Evolutionary conservation across 2,888 invertebrate species (phyloP).

Genomic region (Drosophila rellima): DNA sequence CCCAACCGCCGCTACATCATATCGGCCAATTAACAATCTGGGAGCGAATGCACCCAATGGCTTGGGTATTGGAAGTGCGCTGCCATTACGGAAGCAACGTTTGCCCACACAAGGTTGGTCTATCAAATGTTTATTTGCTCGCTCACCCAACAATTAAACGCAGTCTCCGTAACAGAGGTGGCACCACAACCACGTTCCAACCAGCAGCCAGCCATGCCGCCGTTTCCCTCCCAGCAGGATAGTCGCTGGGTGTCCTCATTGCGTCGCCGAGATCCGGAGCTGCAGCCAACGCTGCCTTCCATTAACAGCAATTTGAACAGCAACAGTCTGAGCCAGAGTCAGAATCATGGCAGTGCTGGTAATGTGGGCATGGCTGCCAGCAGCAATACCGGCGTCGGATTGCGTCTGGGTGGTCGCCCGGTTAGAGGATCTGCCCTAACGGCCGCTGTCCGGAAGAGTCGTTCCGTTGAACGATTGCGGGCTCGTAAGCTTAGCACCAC

Average conservation of each 20-base stretch:
- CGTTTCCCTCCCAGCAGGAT: slow-evolving; percentile 86
- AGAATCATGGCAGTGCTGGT: slow-evolving; percentile 83
- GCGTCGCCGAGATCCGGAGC: slow-evolving; percentile 88
- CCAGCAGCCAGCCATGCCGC: slow-evolving; percentile 55
- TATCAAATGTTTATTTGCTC: slow-evolving; percentile 15
- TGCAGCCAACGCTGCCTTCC: slow-evolving; percentile 89
- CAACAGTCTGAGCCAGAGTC: slow-evolving; percentile 71
- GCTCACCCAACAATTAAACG: slow-evolving; percentile 66
- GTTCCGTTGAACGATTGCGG: slow-evolving; percentile 85
- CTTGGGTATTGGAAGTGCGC: slow-evolving; percentile 67
- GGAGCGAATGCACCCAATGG: slow-evolving; percentile 71
- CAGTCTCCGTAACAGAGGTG: slow-evolving; percentile 84
- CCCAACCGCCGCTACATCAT: slow-evolving; percentile 15
- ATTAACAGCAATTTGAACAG: slow-evolving; percentile 85
- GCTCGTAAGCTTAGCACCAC: slow-evolving; percentile 84
- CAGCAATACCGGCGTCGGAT: slow-evolving; percentile 61
- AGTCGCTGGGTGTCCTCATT: slow-evolving; percentile 90
- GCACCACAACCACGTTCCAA: slow-evolving; percentile 85
- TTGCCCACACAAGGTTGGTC: slow-evolving; percentile 85
- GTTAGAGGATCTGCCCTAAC: slow-evolving; percentile 75
- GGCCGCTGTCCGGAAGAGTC: slow-evolving; percentile 84
- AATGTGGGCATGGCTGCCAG: slow-evolving; percentile 85
- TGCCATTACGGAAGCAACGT: slow-evolving; percentile 80
- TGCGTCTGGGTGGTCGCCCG: slow-evolving; percentile 78
- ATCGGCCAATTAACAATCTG: slow-evolving; percentile 70